phyloP scores from a whole-genome alignment of 2,888 invertebrate genomes.

The Xylocampa areola region DNA sequence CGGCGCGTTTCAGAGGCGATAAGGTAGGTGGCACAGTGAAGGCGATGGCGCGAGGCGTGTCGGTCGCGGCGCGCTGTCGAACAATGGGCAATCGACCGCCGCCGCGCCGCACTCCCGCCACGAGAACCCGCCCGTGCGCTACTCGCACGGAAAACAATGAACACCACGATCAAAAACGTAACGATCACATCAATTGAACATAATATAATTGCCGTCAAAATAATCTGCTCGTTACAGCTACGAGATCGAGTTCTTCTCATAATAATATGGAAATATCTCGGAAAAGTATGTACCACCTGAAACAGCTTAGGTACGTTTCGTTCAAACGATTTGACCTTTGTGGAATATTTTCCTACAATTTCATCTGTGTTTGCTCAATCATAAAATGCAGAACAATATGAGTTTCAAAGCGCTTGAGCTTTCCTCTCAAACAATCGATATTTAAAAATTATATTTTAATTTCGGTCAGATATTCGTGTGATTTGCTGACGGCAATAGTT shows the following conservation, averaged over 20 bases:
- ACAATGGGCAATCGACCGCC: slow-evolving; percentile 85
- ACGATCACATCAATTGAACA: slow-evolving; percentile 48
- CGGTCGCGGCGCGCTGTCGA: slow-evolving; percentile 81
- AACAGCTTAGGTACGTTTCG: too few relatives aligned
- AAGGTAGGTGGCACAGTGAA: slow-evolving; percentile 82
- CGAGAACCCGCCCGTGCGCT: slow-evolving; percentile 57
- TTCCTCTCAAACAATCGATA: too few relatives aligned
- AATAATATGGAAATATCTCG: slow-evolving; percentile 5
- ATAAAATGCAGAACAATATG: too few relatives aligned
- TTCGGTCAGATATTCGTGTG: too few relatives aligned
- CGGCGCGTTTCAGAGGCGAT: slow-evolving; percentile 73
- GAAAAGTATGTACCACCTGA: not conserved
- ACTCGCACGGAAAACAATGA: slow-evolving; percentile 58
- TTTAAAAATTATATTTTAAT: too few relatives aligned
- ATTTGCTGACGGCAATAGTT: too few relatives aligned
- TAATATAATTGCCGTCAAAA: slow-evolving; percentile 39
- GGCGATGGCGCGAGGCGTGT: slow-evolving; percentile 84
- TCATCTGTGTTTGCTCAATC: too few relatives aligned
- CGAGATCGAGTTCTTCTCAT: slow-evolving; percentile 16
- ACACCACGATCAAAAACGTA: slow-evolving; percentile 52
- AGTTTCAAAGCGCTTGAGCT: too few relatives aligned
- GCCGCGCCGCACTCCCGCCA: slow-evolving; percentile 63
- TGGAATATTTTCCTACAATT: too few relatives aligned
- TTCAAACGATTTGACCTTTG: too few relatives aligned
- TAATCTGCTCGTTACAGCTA: slow-evolving; percentile 27